Conservation (phyloP, 2,888 invertebrate genomes). For the Tillus elongatus region DNA sequence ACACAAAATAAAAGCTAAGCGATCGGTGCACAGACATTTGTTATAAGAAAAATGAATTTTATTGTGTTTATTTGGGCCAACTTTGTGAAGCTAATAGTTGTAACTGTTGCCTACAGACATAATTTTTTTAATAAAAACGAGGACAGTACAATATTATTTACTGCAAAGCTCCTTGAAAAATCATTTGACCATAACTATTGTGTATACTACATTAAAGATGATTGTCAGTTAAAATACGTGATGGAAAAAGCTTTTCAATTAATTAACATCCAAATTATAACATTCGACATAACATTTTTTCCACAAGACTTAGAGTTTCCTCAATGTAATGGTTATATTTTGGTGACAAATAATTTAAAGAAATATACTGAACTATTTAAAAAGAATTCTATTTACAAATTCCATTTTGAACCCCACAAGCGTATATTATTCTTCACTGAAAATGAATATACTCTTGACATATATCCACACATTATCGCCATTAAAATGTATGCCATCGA, state of each 20-base stretch:
- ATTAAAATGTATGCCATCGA: no score
- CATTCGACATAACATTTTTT: neutral
- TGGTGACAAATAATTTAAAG: neutral
- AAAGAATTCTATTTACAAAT: neutral
- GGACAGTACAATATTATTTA: no score
- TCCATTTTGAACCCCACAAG: neutral
- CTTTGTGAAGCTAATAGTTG: no score
- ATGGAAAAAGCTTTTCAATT: neutral
- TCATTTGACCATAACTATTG: neutral
- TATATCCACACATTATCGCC: no score
- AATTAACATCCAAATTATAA: neutral
- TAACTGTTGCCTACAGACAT: no score
- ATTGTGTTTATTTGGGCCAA: no score
- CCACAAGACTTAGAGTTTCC: neutral
- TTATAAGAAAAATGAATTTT: no score
- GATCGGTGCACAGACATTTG: no score
- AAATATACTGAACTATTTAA: neutral
- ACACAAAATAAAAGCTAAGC: no score
- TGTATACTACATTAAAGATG: neutral
- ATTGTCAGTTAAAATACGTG: neutral
- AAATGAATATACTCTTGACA: no score
- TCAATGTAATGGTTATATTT: neutral
- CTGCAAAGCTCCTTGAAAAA: no score
- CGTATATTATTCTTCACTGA: neutral
- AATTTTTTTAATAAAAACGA: no score